Evolutionary conservation across 2,797 vertebrate species (phyloP), one percentile per base, ranked within the genome.

Genomic region (Threskiornis aethiopicus): DNA sequence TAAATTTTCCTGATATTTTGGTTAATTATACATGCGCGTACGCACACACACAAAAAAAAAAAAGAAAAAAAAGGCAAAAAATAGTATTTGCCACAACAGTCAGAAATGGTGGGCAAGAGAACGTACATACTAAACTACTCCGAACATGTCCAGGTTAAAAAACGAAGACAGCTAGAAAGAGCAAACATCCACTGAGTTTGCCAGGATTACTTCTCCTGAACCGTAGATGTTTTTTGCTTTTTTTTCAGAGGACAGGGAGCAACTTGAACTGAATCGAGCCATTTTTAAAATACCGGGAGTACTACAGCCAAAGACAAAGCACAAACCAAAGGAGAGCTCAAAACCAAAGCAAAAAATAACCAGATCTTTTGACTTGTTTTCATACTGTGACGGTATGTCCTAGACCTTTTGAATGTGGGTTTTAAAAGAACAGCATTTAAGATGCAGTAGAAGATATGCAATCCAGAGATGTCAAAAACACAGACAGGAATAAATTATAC

Each of bases 1-100:
- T 97, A 89, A 93, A 57, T 93, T 85, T 84, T 96, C 96, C 84
- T 97, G 85, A 84, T 95, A 55, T 79, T 96, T 70, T 89, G 49
- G 73, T 94, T 84, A 89, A 67, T 84, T 72, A 54, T 59, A 95
- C 76, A 75, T 83, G 49, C 15, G 10, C 21, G 31, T 25, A 17
- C 15, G 1, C 59, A 25, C 52, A 17, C 55, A 54, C 51, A 81
- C 67, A 91, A 46, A 77, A n/a, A 51, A 5, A 42, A 22, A 13
- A 11, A 2, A 1, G 10, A 62, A 61, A 49, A 64, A 52, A 42
- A 33, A 12, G 0, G 1, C 7, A 66, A 80, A 65, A 49, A 76
- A 61, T 13, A 66, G 21, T 46, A 75, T 89, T 84, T 88, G 77
- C 78, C 61, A 72, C 61, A 91, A 84, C 29, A 81, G 87, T 64